Percentiles rank a stretch among this genome's conserved stretches.
These are phyloP conservation scores for Porites evermanni DNA, from an alignment of 92 coral and sea anemone genomes.

Conservation along the genomic window DNA sequence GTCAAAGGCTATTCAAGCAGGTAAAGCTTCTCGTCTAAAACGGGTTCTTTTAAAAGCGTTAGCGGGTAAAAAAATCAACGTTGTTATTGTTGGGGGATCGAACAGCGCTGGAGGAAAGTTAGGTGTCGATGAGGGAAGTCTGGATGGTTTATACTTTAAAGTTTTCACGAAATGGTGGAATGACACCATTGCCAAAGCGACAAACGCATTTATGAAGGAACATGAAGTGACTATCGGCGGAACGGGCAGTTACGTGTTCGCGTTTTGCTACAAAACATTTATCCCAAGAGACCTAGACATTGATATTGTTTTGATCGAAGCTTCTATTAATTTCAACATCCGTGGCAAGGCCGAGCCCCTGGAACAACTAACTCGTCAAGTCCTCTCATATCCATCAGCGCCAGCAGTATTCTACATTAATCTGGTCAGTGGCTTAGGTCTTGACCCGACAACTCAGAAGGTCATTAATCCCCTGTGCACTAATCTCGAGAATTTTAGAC, in stretches of 20 bases:
- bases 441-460: constrained; percentile 44
- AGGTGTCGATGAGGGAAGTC: constrained; percentile 57
- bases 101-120: constrained; percentile 92
- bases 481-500: constrained; percentile 77
- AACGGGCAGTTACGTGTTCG: constrained; percentile 79
- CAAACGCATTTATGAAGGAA: constrained; percentile 43
- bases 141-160: constrained; percentile 59
- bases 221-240: constrained; percentile 70
- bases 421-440: constrained; percentile 71
- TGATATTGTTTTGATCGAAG: constrained; percentile 82
- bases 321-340: constrained; percentile 70
- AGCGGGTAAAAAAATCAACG: constrained; percentile 56
- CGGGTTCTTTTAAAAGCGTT: constrained; percentile 64
- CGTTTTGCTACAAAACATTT: constrained; percentile 81
- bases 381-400: constrained; percentile 58
- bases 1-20: constrained; percentile 43
- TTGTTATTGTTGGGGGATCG: constrained; percentile 82
- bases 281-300: constrained; percentile 36
- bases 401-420: constrained; percentile 80
- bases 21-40: constrained; percentile 15
- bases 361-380: constrained; percentile 82
- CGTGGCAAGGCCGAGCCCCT: constrained; percentile 70
- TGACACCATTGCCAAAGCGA: constrained; percentile 46
- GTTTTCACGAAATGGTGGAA: constrained; percentile 84
- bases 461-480: constrained; percentile 57